Percentiles rank a stretch among this genome's conserved stretches.
These are phyloP conservation scores for Ardeotis arabs DNA, from an alignment of 2,113 vertebrate species.

Conservation along the genomic window DNA sequence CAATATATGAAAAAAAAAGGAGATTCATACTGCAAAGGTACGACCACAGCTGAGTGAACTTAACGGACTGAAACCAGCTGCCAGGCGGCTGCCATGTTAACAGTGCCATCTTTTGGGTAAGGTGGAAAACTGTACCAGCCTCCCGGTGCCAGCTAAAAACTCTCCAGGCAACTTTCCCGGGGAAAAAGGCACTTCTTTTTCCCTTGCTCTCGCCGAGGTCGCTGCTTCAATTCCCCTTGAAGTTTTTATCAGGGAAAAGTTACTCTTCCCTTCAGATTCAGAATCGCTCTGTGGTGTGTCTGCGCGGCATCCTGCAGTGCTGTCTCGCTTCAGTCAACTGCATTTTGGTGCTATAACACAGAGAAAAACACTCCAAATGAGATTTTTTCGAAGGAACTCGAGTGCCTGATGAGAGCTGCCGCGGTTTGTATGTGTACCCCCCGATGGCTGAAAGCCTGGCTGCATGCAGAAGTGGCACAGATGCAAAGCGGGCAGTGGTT, in stretches of 20 bases:
- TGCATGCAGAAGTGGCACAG: rapidly evolving
- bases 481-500: background rate
- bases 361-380: background rate
- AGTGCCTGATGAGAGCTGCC: background rate
- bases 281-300: background rate
- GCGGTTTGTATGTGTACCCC: rapidly evolving
- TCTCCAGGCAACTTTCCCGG: background rate
- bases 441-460: background rate
- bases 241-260: background rate
- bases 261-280: background rate
- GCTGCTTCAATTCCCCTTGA: background rate
- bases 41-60: too few relatives aligned
- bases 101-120: constrained; percentile 60
- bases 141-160: background rate
- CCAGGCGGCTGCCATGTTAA: background rate
- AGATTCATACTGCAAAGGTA: too few relatives aligned
- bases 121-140: background rate
- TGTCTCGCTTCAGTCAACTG: background rate
- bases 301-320: background rate
- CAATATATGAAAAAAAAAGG: too few relatives aligned
- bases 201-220: background rate
- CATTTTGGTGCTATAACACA: background rate
- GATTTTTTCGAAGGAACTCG: rapidly evolving
- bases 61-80: too few relatives aligned
- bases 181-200: background rate